Percentiles rank a stretch among this genome's conserved stretches.
These are phyloP conservation scores for Poecilia latipinna DNA, from an alignment of 2,113 vertebrate genomes.

Conservation along the genomic window DNA sequence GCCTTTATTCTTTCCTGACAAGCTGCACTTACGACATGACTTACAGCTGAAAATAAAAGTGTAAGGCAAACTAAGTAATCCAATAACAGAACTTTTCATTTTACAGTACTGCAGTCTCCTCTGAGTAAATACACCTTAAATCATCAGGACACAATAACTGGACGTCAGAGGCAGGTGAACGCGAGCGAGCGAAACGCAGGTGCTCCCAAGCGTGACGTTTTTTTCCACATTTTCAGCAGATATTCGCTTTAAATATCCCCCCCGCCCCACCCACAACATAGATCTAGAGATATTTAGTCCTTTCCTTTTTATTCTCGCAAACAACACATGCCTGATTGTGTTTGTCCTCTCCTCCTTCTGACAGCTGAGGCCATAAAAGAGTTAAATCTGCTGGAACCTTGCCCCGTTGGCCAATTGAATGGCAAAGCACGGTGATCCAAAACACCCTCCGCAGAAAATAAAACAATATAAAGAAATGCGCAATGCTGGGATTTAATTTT, in stretches of 20 bases:
- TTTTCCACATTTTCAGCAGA: not conserved
- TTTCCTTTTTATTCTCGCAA: constrained; percentile 32
- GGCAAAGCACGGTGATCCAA: constrained; percentile 70
- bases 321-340: constrained; percentile 34
- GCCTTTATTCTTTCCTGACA: constrained; percentile 37
- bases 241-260: not conserved
- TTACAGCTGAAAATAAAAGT: constrained; percentile 55
- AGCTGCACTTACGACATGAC: constrained; percentile 51
- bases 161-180: constrained; percentile 37
- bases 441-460: constrained; percentile 77
- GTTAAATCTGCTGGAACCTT: constrained; percentile 69
- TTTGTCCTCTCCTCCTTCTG: constrained; percentile 55
- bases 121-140: constrained; percentile 52
- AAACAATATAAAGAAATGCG: constrained; percentile 83
- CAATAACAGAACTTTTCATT: constrained; percentile 59
- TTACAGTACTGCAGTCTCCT: constrained; percentile 44
- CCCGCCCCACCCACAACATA: not conserved
- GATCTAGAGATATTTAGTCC: constrained; percentile 1
- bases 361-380: constrained; percentile 61
- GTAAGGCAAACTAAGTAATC: constrained; percentile 55
- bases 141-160: constrained; percentile 38
- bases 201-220: not conserved
- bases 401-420: constrained; percentile 70
- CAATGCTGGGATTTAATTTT: constrained; percentile 83
- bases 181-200: constrained; percentile 17